These are phyloP conservation scores for Tautogolabrus adspersus DNA, from an alignment of 2,113 vertebrate genomes.

Conservation along the genomic window DNA sequence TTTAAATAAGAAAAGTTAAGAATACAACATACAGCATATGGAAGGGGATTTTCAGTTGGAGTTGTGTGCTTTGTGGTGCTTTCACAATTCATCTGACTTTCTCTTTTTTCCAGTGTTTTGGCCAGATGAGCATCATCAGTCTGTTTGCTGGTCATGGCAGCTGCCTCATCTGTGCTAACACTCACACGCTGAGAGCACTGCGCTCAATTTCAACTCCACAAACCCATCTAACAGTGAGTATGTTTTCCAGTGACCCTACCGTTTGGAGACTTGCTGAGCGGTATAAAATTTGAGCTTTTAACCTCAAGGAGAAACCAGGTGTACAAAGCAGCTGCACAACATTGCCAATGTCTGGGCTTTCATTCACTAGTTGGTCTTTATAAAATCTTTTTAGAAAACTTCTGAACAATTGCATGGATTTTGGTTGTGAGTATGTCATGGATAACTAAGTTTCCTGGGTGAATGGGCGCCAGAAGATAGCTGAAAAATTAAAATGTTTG, in stretches of 20 bases:
- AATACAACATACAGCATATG: not conserved
- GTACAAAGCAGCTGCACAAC: conserved; percentile 17
- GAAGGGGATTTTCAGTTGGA: conserved; percentile 7
- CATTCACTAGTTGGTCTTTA: not conserved
- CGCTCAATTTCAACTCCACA: conserved; percentile 32
- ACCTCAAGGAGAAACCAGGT: not conserved
- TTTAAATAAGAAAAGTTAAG: conserved; percentile 9
- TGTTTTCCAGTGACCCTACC: conserved; percentile 18
- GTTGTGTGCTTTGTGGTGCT: conserved; percentile 20
- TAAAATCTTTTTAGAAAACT: not conserved
- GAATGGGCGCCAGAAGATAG: not conserved
- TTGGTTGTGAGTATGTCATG: not conserved
- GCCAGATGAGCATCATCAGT: conserved; percentile 55
- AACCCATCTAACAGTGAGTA: conserved; percentile 23
- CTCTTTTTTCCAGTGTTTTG: conserved; percentile 32
- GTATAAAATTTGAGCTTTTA: conserved; percentile 1
- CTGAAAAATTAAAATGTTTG: not conserved
- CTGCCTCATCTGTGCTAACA: conserved; percentile 43
- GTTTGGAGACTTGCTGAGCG: conserved; percentile 16
- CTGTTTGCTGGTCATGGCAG: conserved; percentile 58
- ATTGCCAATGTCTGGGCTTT: not conserved
- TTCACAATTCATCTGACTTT: conserved; percentile 41
- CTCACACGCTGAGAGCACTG: conserved; percentile 38
- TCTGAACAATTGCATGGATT: not conserved
- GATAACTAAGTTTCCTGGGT: not conserved